Conservation (phyloP, 1,140 invertebrate species). For the Aricia agestis region DNA sequence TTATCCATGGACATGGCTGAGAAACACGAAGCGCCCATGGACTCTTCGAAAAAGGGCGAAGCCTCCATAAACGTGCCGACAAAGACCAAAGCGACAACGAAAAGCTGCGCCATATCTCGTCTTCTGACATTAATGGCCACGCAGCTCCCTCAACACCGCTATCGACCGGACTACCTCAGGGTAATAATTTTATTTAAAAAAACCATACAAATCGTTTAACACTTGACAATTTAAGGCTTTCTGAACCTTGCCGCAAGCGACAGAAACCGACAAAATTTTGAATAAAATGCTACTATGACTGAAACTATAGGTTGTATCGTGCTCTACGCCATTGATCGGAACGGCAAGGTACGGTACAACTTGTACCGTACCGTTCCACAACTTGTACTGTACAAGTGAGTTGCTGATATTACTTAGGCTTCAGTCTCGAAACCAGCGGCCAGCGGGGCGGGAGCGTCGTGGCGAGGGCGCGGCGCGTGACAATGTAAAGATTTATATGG, state of each 20-base stretch:
- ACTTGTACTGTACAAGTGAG: too few relatives aligned
- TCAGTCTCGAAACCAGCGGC: too few relatives aligned
- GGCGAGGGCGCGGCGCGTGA: too few relatives aligned
- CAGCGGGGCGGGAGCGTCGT: too few relatives aligned
- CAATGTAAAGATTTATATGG: too few relatives aligned
- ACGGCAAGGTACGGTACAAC: too few relatives aligned
- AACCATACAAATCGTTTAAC: neutral
- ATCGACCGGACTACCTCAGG: slow-evolving; percentile 1
- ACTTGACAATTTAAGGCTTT: neutral
- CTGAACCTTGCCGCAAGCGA: neutral
- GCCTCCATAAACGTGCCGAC: neutral
- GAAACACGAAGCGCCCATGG: neutral
- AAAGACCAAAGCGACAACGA: neutral
- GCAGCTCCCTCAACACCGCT: neutral
- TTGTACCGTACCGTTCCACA: too few relatives aligned
- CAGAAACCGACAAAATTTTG: too few relatives aligned
- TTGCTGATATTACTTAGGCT: too few relatives aligned
- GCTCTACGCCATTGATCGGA: too few relatives aligned
- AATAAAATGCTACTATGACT: too few relatives aligned
- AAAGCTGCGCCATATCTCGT: neutral
- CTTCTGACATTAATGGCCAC: neutral
- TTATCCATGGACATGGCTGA: neutral
- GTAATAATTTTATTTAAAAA: neutral
- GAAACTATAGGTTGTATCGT: too few relatives aligned
- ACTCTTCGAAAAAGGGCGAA: neutral